Evolutionary conservation across 2,113 vertebrate genomes (phyloP).

Genomic region (Crotalus viridis): DNA sequence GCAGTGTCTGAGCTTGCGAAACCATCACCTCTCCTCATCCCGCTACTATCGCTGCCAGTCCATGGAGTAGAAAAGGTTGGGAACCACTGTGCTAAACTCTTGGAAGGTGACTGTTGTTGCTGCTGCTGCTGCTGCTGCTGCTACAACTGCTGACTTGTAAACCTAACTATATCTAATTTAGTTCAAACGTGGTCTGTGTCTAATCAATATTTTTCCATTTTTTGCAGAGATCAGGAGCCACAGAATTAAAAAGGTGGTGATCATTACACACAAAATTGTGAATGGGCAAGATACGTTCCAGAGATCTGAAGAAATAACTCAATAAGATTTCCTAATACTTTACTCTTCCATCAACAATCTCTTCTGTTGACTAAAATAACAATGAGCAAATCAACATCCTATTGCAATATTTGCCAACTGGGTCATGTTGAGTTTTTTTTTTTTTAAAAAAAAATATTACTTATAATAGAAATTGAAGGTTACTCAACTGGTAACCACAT

Average conservation of each 20-base stretch:
- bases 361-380: neutral
- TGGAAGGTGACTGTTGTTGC: neutral
- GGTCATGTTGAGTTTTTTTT: neutral
- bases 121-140: neutral
- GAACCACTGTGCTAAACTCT: neutral
- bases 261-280: slow-evolving; percentile 37
- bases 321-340: neutral
- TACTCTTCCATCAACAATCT: neutral
- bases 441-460: no score
- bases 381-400: neutral
- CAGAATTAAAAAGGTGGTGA: slow-evolving; percentile 45
- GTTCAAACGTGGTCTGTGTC: neutral
- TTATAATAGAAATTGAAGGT: neutral
- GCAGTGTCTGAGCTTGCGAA: no score
- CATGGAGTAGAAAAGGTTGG: no score
- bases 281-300: slow-evolving; percentile 43
- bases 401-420: neutral
- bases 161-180: neutral
- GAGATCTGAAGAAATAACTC: slow-evolving; percentile 23
- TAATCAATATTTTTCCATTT: neutral
- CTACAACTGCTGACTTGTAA: neutral
- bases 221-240: slow-evolving; percentile 34
- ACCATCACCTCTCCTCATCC: no score
- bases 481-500: neutral
- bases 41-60: no score